Base-by-base conservation (phyloP, 1,140 invertebrate genomes). In the Drosophila navojoa region DNA sequence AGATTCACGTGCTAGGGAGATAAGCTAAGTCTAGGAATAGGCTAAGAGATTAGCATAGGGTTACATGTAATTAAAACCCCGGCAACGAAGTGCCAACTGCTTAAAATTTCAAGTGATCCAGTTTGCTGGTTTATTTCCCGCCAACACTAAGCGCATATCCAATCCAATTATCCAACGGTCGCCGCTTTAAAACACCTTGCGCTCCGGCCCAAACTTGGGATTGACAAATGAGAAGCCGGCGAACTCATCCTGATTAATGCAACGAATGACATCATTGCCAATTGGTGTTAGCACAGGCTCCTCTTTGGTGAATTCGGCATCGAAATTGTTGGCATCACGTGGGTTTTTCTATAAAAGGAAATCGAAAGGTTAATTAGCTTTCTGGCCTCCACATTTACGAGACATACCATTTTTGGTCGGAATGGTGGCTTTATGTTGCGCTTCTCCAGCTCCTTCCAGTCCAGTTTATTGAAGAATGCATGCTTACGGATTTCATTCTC, bases 281-380 rank as follows among this genome's bases (percentile, higher is more conserved):
- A 99, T 96, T 7, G 98, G 98, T 16, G 99, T 99, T 62, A 99
- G 93, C 16, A 96, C 95, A 5, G 99, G 98, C 79, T 99, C 98
- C 93, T 99, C 99, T 92, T 98, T 98, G 6, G 99, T 99, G 92
- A 99, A 99, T 94, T 99, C 99, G 11, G 98, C 95, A 93, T 99
- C 99, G 93, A 99, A 99, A 94, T 99, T 99, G 78, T 98, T 95
- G 47, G 98, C 98, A 93, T 99, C 99, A 91, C 97, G 97, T 93
- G 98, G 97, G 92, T 96, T 98, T 96, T 98, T 98, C 98, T 99
- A 94, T 35, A 94, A 94, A 45, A 6, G 25, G 44, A 63, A 45
- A 27, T 29, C 42, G 16, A 54, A 49, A 22, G 0, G 22, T 5
- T 2, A 11, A 10, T 29, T 1, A n/a, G 13, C 1, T 42, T 15